Evolutionary conservation across 1,140 invertebrate genomes (phyloP), one percentile per base, ranked within the genome.

Genomic region (Sycobia sp.): DNA sequence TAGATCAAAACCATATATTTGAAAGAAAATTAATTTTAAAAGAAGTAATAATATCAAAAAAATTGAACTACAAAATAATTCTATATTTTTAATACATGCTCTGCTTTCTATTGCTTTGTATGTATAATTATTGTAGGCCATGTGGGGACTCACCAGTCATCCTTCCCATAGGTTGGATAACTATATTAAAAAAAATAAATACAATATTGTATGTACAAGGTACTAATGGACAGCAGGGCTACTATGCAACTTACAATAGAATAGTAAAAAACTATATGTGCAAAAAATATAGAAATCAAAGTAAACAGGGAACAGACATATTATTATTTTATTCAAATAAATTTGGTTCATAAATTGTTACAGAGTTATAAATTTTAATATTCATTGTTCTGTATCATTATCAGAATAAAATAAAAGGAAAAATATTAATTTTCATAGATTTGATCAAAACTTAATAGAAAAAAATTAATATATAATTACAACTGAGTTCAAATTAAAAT

Each of bases 141-240:
- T 74, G 71, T 71, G 75, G 71, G 67, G 74, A 85, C 84, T 86
- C 80, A 86, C 84, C 84, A 86, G 74, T 85, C 83, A 78, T 85
- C 84, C 82, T 86, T 85, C 74, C 81, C 82, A 81, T 85, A 85
- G 74, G 82, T 80, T 74, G 83, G 83, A 82, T 84, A 85, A 84
- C 84, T 86, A 84, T 78, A 79, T 73, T 75, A 79, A 77, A 75
- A 79, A 82, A 80, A 75, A 79, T 81, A 78, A 81, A 81, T 72
- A 60, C 73, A 72, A 78, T 67, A 67, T 76, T 71, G 68, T 76
- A 76, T 77, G 69, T 76, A 76, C 75, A 78, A 74, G 38, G 70
- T 72, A 71, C 72, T 72, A 71, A 71, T 56, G 54, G 18, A 62
- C 25, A 56, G 43, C 25, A 47, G 59, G 51, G 9, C 22, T 54